Percentiles rank a stretch among this genome's conserved stretches.
Conservation (phyloP, 2,888 invertebrate genomes). For the Junonia oenone region DNA sequence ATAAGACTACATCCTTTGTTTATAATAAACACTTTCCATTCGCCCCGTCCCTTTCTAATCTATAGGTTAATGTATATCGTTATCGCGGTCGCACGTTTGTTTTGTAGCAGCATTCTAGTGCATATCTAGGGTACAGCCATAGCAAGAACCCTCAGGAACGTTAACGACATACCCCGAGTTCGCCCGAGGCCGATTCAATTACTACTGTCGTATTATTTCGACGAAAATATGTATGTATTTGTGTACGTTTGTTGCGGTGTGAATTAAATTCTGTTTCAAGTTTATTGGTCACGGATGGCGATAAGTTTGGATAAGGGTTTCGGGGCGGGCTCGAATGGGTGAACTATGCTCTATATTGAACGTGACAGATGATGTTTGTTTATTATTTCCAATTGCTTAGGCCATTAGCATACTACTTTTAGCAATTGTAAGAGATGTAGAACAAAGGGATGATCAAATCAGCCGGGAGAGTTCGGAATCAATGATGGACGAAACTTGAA, state of each 20-base stretch:
- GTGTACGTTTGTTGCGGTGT: constrained; percentile 65
- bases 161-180: constrained; percentile 72
- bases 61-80: constrained; percentile 21
- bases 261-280: constrained; percentile 71
- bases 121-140: constrained; percentile 62
- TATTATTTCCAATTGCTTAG: neutral
- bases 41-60: constrained; percentile 40
- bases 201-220: constrained; percentile 77
- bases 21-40: constrained; percentile 76
- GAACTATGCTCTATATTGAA: constrained; percentile 33
- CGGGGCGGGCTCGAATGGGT: constrained; percentile 26
- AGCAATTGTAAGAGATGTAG: too few species aligned
- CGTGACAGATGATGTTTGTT: constrained; percentile 24
- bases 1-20: constrained; percentile 77
- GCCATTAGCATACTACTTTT: too few species aligned
- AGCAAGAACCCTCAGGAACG: constrained; percentile 69
- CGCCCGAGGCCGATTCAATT: constrained; percentile 79
- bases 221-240: constrained; percentile 76
- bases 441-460: neutral
- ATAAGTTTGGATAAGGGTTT: constrained; percentile 59
- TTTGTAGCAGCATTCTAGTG: constrained; percentile 69
- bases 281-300: constrained; percentile 67
- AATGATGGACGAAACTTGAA: constrained; percentile 7
- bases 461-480: neutral
- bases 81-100: constrained; percentile 54